Base-by-base conservation (phyloP, 1,140 invertebrate genomes). In the Diorhabda elongata region DNA sequence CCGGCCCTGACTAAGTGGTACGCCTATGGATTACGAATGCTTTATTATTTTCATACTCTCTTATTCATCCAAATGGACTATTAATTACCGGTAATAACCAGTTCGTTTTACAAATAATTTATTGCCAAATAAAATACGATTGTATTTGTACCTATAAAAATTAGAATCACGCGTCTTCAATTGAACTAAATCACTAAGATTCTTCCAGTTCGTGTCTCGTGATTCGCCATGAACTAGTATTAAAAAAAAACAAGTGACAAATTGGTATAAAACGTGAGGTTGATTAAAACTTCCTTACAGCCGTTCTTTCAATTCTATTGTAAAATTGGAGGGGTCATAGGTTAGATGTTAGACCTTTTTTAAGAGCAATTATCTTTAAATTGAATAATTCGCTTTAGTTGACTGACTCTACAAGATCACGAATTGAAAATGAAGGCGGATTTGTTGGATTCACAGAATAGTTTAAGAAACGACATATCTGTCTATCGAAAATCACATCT, bases 351-450 rank as follows among this genome's bases (percentile, higher is more conserved):
- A 52, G 47, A 52, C 47, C 47, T 52, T n/a, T 52, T 26, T 52
- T 52, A 52, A 52, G 47, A 52, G n/a, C 47, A 52, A 52, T 52
- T 52, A 52, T 52, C 6, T 52, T 52, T 52, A 52, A 52, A 52
- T 52, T 52, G 47, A 52, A 52, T 52, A 52, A 52, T 52, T 52
- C 47, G n/a, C 3, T 52, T 26, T 26, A 26, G 26, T 26, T 26
- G 26, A 26, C 26, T 26, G 26, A 26, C 26, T 26, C 9, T 26
- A 26, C 57, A 26, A 58, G 57, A 58, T 58, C 57, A 58, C 26
- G 57, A n/a, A 58, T 58, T 58, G 6, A 58, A 58, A 58, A 26
- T 26, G 26, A 26, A 26, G 26, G 26, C 26, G 26, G 26, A 26
- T 26, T 26, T 26, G 26, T 26, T 26, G 26, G 26, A 26, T 26